A percentile compares a stretch with the other conserved stretches of the same genome.
Evolutionary conservation across 2,113 vertebrate genomes (phyloP).

Genomic region (Trichomycterus rosablanca): DNA sequence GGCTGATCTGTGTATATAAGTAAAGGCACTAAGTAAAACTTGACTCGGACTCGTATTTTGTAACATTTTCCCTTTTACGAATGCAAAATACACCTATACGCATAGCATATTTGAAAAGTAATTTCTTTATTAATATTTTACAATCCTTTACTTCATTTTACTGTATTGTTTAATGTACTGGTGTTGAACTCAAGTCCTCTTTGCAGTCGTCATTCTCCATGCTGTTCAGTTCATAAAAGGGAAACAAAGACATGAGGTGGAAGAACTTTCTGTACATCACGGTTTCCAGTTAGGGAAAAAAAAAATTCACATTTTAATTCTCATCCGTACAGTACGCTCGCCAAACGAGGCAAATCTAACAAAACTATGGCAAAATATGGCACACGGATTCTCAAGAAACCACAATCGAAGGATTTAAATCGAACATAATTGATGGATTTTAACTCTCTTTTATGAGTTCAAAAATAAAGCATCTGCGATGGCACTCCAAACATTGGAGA

Average conservation of each 20-base stretch:
- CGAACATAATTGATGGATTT: neutral
- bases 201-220: conserved; percentile 59
- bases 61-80: too few relatives aligned
- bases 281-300: conserved; percentile 50
- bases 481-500: conserved; percentile 60
- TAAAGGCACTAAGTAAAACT: too few relatives aligned
- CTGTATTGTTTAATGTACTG: conserved; percentile 60
- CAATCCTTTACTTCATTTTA: conserved; percentile 72
- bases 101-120: conserved; percentile 74
- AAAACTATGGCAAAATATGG: conserved; percentile 50
- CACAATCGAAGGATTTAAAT: conserved; percentile 12
- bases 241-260: conserved; percentile 24
- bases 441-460: conserved; percentile 19
- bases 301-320: conserved; percentile 60
- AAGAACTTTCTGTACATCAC: conserved; percentile 62
- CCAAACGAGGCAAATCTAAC: conserved; percentile 42
- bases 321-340: conserved; percentile 44
- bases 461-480: conserved; percentile 11
- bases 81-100: too few relatives aligned
- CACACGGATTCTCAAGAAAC: conserved; percentile 41
- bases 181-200: conserved; percentile 8
- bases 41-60: too few relatives aligned
- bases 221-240: conserved; percentile 54
- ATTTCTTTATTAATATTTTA: conserved; percentile 77
- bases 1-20: too few relatives aligned